Evolutionary conservation across 1,140 invertebrate genomes (phyloP).

Genomic region (Drosophila serrata): DNA sequence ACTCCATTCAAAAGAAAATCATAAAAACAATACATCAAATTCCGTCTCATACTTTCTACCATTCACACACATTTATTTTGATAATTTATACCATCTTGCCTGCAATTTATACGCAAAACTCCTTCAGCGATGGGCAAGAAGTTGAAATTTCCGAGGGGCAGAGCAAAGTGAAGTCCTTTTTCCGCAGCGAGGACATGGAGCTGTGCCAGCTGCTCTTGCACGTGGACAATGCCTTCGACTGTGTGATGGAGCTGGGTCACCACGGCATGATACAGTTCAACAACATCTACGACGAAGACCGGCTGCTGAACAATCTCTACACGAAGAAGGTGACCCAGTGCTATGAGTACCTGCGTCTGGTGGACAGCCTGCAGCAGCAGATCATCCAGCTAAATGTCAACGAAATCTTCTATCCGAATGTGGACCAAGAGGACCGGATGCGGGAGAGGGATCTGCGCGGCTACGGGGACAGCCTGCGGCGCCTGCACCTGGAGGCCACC

Average conservation of each 20-base stretch:
- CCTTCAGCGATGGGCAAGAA: neutral
- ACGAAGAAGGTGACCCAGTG: conserved; percentile 95
- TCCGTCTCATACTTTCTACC: neutral
- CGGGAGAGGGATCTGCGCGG: conserved; percentile 97
- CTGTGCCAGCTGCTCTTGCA: conserved; percentile 70
- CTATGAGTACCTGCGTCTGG: conserved; percentile 96
- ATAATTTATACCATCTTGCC: neutral
- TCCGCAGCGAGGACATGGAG: conserved; percentile 76
- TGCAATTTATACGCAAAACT: neutral
- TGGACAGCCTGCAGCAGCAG: conserved; percentile 97
- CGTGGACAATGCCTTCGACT: conserved; percentile 74
- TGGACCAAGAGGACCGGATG: conserved; percentile 90
- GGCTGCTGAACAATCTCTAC: conserved; percentile 96
- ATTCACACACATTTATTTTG: neutral
- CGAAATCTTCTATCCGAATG: conserved; percentile 94
- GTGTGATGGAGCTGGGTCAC: conserved; percentile 65
- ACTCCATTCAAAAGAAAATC: neutral
- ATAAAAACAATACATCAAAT: neutral
- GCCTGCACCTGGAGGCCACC: conserved; percentile 92
- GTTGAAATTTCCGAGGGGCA: neutral
- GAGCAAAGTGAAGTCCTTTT: conserved; percentile 59
- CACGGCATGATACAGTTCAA: conserved; percentile 72
- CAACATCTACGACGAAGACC: conserved; percentile 92
- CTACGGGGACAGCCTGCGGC: conserved; percentile 94
- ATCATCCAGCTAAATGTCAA: conserved; percentile 97